A percentile compares a stretch with the other conserved stretches of the same genome.
Conservation (phyloP, 2,888 invertebrate genomes). For the Dolichomitus sp. region DNA sequence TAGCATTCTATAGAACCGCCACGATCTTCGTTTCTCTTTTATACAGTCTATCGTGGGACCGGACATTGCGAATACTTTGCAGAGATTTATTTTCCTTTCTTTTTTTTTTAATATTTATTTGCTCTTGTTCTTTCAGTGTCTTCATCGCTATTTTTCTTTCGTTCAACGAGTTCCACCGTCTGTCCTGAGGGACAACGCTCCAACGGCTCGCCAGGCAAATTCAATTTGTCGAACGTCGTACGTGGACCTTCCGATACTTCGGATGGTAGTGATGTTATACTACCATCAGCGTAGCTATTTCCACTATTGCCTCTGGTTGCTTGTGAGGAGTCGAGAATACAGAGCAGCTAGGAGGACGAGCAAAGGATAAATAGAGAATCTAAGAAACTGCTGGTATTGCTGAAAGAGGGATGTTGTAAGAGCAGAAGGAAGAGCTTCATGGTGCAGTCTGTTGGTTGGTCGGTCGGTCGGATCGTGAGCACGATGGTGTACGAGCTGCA, state of each 20-base stretch:
- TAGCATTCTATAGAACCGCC: neutral
- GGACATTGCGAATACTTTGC: slow-evolving; percentile 45
- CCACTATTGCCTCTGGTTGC: slow-evolving; percentile 1
- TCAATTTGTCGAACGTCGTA: slow-evolving; percentile 43
- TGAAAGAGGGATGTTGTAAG: neutral
- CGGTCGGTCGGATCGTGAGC: neutral
- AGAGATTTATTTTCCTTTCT: neutral
- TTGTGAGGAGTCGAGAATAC: slow-evolving; percentile 32
- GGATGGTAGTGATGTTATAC: neutral
- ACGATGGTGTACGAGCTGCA: slow-evolving; percentile 21
- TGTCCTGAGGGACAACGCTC: neutral
- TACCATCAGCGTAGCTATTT: neutral
- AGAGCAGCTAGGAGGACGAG: slow-evolving; percentile 16
- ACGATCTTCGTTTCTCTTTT: slow-evolving; percentile 45
- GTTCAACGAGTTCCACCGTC: slow-evolving; percentile 30
- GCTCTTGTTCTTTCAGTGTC: slow-evolving; percentile 15
- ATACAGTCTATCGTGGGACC: slow-evolving; percentile 31
- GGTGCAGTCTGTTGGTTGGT: slow-evolving; percentile 6
- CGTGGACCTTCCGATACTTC: slow-evolving; percentile 1
- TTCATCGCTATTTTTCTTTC: slow-evolving; percentile 1
- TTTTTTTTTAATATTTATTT: slow-evolving; percentile 2
- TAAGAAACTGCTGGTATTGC: slow-evolving; percentile 37
- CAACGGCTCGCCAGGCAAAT: slow-evolving; percentile 36
- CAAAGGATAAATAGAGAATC: slow-evolving; percentile 29
- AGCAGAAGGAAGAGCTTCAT: slow-evolving; percentile 9